Conservation (phyloP, 2,113 vertebrate genomes). For the Grammomys dolichurus region DNA sequence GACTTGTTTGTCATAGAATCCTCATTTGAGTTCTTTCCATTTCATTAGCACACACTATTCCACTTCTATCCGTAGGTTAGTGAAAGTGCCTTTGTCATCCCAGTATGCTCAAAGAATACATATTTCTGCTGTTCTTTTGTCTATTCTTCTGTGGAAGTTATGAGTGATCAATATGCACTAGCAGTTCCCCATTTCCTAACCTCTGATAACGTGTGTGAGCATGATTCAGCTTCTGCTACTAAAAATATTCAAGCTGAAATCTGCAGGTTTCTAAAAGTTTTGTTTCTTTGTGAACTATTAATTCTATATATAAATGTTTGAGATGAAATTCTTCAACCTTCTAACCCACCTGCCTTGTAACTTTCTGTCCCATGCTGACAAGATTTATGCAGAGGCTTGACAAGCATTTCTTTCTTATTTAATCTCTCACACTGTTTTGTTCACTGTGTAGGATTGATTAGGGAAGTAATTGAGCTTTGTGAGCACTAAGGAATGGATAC, state of each 20-base stretch:
- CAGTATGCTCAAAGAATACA: neutral
- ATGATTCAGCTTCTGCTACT: neutral
- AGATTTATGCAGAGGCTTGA: neutral
- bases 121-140: neutral
- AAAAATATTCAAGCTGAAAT: neutral
- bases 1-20: neutral
- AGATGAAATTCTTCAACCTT: neutral
- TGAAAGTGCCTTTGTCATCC: neutral
- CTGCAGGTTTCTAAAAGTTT: slow-evolving; percentile 1
- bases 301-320: neutral
- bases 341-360: neutral
- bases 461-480: slow-evolving; percentile 22
- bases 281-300: neutral
- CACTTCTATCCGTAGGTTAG: neutral
- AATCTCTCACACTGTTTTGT: neutral
- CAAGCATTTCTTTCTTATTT: slow-evolving; percentile 14
- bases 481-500: neutral
- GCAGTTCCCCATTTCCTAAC: neutral
- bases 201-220: neutral
- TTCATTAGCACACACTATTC: neutral
- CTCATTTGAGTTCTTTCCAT: neutral
- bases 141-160: neutral
- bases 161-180: neutral
- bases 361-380: neutral
- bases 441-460: neutral